Evolutionary conservation across 2,797 vertebrate genomes (phyloP).

Genomic region (Micropoecilia bifurca): DNA sequence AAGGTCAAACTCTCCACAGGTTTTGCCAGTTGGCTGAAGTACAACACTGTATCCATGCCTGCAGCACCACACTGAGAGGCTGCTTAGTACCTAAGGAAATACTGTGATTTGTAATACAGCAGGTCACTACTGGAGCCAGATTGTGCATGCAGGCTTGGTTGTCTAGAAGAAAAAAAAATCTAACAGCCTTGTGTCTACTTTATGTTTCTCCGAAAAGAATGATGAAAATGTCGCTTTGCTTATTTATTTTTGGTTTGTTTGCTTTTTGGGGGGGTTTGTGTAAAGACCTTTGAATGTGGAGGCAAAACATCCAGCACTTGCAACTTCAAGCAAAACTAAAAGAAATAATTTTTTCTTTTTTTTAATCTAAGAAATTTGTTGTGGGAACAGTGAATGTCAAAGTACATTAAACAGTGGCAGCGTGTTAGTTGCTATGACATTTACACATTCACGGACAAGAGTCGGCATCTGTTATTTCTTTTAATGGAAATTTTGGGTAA

Average conservation of each 20-base stretch:
- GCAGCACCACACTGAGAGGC: slow-evolving; percentile 56
- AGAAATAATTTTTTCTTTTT: background rate
- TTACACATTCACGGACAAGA: slow-evolving; percentile 2
- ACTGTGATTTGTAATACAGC: slow-evolving; percentile 63
- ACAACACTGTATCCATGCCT: slow-evolving; percentile 51
- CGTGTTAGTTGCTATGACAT: slow-evolving; percentile 17
- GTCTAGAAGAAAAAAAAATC: slow-evolving; percentile 29
- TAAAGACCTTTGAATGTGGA: background rate
- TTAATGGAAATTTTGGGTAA: background rate
- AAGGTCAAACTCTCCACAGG: slow-evolving; percentile 61
- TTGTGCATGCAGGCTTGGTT: slow-evolving; percentile 42
- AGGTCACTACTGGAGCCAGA: slow-evolving; percentile 50
- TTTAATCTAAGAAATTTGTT: background rate
- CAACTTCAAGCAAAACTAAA: background rate
- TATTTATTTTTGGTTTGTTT: slow-evolving; percentile 26
- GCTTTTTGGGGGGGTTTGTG: slow-evolving; percentile 4
- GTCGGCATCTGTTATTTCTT: background rate
- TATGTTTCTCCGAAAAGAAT: slow-evolving; percentile 38
- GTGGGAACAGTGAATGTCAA: slow-evolving; percentile 21
- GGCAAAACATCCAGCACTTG: slow-evolving; percentile 12
- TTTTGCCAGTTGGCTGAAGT: slow-evolving; percentile 65
- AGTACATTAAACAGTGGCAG: slow-evolving; percentile 15
- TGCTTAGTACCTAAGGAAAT: slow-evolving; percentile 63
- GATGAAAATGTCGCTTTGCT: slow-evolving; percentile 31
- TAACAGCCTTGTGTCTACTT: slow-evolving; percentile 30